Evolutionary conservation across 2,888 invertebrate species (phyloP).

Genomic region (Cephus pygmeus): DNA sequence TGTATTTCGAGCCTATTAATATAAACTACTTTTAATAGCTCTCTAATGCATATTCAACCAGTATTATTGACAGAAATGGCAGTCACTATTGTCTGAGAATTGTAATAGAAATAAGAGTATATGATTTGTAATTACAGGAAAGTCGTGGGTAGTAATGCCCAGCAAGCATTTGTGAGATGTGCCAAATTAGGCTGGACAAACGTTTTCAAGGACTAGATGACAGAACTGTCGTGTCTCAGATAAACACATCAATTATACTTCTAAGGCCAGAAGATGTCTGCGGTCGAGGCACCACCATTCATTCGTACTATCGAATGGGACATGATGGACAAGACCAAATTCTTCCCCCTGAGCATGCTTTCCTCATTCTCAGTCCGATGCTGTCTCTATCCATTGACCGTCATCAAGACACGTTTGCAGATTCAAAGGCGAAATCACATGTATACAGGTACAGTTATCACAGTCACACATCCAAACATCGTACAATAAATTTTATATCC

Average conservation of each 20-base stretch:
- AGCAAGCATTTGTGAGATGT: constrained; percentile 55
- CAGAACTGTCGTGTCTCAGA: constrained; percentile 22
- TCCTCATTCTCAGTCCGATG: constrained; percentile 84
- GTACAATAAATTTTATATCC: neutral
- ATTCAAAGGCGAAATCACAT: constrained; percentile 85
- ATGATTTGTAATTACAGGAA: constrained; percentile 5
- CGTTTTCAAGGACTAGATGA: constrained; percentile 20
- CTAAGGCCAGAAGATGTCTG: constrained; percentile 52
- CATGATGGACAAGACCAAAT: constrained; percentile 97
- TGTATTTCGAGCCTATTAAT: neutral
- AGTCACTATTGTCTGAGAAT: too few relatives aligned
- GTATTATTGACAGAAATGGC: neutral
- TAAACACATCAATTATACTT: constrained; percentile 18
- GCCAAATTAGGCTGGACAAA: constrained; percentile 46
- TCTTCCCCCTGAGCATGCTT: constrained; percentile 90
- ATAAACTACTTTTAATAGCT: neutral
- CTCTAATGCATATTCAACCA: neutral
- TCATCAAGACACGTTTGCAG: constrained; percentile 95
- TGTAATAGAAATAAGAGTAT: neutral
- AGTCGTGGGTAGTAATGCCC: constrained; percentile 51
- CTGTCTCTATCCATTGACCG: constrained; percentile 87
- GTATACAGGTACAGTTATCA: constrained; percentile 74
- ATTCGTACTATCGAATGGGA: constrained; percentile 95
- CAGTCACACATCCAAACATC: neutral
- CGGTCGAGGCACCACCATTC: constrained; percentile 72